Conservation (phyloP, 1,140 invertebrate species). For the Whitmania pigra region DNA sequence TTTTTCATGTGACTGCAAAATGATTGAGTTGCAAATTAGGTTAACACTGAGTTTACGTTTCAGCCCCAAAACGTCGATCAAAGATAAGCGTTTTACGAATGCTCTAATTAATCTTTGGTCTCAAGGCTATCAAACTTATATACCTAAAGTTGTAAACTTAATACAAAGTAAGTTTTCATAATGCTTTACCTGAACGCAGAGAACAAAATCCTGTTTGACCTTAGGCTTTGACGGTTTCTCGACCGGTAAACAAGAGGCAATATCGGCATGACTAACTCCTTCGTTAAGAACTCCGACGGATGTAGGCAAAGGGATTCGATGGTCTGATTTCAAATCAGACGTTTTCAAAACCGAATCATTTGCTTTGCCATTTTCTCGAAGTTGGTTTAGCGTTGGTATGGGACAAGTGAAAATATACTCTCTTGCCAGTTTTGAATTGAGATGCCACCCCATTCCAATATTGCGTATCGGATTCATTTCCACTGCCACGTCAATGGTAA, state of each 20-base stretch:
- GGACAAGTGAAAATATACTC: constrained; percentile 15
- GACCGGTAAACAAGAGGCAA: not conserved
- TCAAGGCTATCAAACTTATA: no score
- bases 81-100: no score
- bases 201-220: not conserved
- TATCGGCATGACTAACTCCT: not conserved
- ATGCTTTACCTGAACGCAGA: constrained; percentile 2
- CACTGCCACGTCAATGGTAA: not conserved
- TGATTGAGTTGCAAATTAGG: no score
- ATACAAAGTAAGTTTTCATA: no score
- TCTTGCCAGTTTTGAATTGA: constrained; percentile 1
- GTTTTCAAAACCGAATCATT: no score
- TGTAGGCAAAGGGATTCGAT: not conserved
- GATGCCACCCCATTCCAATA: constrained; percentile 11
- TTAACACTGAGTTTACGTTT: no score
- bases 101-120: no score
- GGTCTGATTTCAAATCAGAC: not conserved
- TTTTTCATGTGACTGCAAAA: no score
- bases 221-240: constrained; percentile 10
- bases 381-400: not conserved
- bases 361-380: no score
- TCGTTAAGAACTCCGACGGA: not conserved
- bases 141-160: no score
- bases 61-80: no score
- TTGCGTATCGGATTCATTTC: not conserved